Percentiles rank a stretch among this genome's conserved stretches.
These are phyloP conservation scores for Orius insidiosus DNA, from an alignment of 1,140 invertebrate species.

Conservation along the genomic window DNA sequence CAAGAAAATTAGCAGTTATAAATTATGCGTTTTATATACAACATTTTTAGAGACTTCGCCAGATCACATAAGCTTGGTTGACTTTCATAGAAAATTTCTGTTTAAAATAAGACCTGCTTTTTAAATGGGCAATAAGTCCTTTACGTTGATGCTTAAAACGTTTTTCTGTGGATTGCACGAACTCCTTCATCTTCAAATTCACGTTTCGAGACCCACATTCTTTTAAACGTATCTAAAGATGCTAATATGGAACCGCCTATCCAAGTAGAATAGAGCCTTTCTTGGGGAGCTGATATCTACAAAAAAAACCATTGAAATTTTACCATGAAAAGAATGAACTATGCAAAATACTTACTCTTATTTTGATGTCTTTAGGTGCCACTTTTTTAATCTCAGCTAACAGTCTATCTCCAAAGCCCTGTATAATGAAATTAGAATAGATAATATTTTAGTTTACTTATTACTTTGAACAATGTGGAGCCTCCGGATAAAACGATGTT, in stretches of 20 bases:
- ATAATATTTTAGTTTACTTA: conserved; percentile 8
- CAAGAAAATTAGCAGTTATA: too few species aligned
- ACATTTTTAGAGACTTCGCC: too few species aligned
- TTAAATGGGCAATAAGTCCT: too few species aligned
- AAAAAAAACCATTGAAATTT: conserved; percentile 14
- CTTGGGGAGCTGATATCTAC: conserved; percentile 92
- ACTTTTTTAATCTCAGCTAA: conserved; percentile 83
- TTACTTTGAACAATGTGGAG: conserved; percentile 83
- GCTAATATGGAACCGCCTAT: conserved; percentile 98
- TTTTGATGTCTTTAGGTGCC: conserved; percentile 93
- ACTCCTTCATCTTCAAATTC: conserved; percentile 95
- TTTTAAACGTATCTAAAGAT: conserved; percentile 96
- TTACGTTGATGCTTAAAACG: conserved; percentile 47
- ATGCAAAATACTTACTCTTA: conserved; percentile 52
- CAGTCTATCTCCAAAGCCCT: conserved; percentile 91
- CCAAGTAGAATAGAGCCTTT: conserved; percentile 96
- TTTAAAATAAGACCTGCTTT: too few species aligned
- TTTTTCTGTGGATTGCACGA: conserved; percentile 88
- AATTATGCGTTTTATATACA: too few species aligned
- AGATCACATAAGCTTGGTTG: too few species aligned
- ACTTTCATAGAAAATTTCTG: too few species aligned
- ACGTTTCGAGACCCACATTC: conserved; percentile 97
- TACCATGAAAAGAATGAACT: not conserved
- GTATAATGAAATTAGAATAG: conserved; percentile 21
- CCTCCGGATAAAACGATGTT: conserved; percentile 98